phyloP scores from a whole-genome alignment of 2,888 invertebrate genomes.

The Halictus quadricinctus region DNA sequence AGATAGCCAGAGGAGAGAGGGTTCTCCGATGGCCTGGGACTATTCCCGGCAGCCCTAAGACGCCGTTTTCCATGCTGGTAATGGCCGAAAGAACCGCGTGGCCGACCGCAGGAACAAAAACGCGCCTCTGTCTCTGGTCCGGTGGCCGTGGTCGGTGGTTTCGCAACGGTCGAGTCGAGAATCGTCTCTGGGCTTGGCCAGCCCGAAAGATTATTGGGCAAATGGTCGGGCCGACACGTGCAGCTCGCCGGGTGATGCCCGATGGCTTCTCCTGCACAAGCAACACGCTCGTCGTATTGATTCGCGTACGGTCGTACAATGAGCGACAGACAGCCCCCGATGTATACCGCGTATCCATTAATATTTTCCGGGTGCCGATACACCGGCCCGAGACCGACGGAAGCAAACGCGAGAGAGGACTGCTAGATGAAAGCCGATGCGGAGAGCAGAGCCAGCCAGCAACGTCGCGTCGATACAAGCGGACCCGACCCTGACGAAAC shows the following conservation, averaged over 20 bases:
- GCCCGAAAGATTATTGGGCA: conserved; percentile 62
- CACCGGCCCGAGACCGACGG: not conserved
- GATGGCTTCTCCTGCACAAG: conserved; percentile 26
- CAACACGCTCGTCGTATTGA: conserved; percentile 66
- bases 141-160: conserved; percentile 40
- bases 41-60: conserved; percentile 10
- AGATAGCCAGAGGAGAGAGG: not conserved
- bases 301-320: conserved; percentile 72
- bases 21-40: not conserved
- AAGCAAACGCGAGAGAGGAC: not conserved
- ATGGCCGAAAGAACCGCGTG: conserved; percentile 26
- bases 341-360: conserved; percentile 68
- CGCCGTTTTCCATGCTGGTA: conserved; percentile 26
- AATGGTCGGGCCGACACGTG: conserved; percentile 41
- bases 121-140: not conserved
- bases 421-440: conserved; percentile 3
- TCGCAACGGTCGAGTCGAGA: conserved; percentile 55
- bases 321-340: conserved; percentile 63
- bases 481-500: not conserved
- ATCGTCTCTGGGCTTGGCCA: conserved; percentile 42
- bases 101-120: conserved; percentile 38
- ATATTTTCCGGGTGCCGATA: conserved; percentile 66
- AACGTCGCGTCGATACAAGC: not conserved
- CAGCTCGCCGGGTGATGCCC: conserved; percentile 11
- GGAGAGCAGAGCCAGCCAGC: not conserved